phyloP scores from a whole-genome alignment of 2,888 invertebrate genomes.

The Drosophila fungiperda region DNA sequence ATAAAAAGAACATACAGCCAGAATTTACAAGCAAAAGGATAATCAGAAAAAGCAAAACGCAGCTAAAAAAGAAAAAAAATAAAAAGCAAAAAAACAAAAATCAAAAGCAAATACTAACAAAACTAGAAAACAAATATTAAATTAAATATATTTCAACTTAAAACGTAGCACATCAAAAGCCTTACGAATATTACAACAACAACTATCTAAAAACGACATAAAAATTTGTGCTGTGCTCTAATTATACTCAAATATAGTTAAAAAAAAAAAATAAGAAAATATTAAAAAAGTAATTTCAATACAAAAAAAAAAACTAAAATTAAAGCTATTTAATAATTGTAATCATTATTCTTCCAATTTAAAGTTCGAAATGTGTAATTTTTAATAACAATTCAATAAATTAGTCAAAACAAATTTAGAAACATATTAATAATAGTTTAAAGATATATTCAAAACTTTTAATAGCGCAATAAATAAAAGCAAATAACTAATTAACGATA shows the following conservation, averaged over 20 bases:
- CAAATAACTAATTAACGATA: constrained; percentile 30
- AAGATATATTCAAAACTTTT: constrained; percentile 44
- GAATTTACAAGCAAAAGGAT: constrained; percentile 78
- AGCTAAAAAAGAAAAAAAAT: constrained; percentile 38
- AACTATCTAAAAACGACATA: constrained; percentile 16
- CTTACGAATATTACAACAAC: constrained; percentile 63
- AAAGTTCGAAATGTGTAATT: constrained; percentile 73
- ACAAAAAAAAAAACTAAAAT: constrained; percentile 9
- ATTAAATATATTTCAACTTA: constrained; percentile 45
- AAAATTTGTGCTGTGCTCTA: constrained; percentile 73
- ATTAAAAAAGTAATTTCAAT: constrained; percentile 33
- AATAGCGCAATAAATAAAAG: constrained; percentile 40
- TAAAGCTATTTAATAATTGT: constrained; percentile 38
- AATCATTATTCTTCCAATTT: constrained; percentile 77
- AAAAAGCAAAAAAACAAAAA: constrained; percentile 6
- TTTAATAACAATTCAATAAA: constrained; percentile 49
- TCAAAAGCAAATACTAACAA: constrained; percentile 9
- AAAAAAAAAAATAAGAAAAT: constrained; percentile 9
- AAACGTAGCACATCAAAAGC: constrained; percentile 72
- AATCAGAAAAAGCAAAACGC: constrained; percentile 71
- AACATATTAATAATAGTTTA: constrained; percentile 21
- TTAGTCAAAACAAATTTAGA: constrained; percentile 51
- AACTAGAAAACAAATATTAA: constrained; percentile 30
- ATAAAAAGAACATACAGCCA: constrained; percentile 42
- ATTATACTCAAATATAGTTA: constrained; percentile 40